Conservation (phyloP, 2,888 invertebrate species). For the Spilosoma lubricipeda region DNA sequence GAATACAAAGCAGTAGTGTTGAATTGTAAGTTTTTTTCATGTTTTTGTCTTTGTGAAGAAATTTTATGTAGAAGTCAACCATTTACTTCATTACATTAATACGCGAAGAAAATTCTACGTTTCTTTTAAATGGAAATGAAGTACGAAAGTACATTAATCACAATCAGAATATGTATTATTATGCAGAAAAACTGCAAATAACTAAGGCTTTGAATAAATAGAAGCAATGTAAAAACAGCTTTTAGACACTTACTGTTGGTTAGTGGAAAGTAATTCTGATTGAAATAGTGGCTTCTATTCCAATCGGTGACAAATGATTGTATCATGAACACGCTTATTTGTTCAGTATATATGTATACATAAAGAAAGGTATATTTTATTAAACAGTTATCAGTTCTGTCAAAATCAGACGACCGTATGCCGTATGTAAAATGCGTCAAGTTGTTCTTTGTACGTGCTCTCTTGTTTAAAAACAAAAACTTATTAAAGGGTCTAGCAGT, state of each 20-base stretch:
- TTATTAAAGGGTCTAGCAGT: background rate
- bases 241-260: background rate
- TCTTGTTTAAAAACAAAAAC: background rate
- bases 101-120: background rate
- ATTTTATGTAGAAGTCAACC: too few species aligned
- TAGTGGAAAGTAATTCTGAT: background rate
- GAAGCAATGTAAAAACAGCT: background rate
- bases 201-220: background rate
- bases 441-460: background rate
- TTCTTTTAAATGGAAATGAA: background rate
- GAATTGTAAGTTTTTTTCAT: background rate
- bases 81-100: too few species aligned
- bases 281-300: background rate
- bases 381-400: background rate
- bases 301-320: background rate
- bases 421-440: background rate
- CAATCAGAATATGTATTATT: too few species aligned
- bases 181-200: background rate
- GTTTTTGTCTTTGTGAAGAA: background rate
- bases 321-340: background rate
- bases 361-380: too few species aligned
- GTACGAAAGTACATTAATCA: background rate
- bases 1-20: background rate
- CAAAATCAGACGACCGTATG: background rate
- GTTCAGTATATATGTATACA: too few species aligned